Percentiles rank a stretch among this genome's conserved stretches.
phyloP scores from a whole-genome alignment of 2,113 vertebrate species.

The Thryonomys swinderianus region DNA sequence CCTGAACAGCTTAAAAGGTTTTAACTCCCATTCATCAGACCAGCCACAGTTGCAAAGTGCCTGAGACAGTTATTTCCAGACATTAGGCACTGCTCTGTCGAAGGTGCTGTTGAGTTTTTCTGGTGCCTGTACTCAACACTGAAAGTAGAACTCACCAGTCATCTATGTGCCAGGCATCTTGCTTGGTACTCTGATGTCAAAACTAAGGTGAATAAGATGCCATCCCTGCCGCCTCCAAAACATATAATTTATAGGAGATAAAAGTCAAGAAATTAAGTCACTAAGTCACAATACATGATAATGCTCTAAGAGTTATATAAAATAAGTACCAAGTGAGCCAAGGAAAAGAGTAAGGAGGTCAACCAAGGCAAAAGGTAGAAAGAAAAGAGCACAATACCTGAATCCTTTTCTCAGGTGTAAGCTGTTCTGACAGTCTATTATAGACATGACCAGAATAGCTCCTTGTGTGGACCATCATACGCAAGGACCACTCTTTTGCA shows the following conservation, averaged over 20 bases:
- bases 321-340: background rate
- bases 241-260: background rate
- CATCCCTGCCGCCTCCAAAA: background rate
- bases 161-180: background rate
- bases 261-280: constrained; percentile 5
- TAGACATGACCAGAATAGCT: background rate
- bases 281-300: background rate
- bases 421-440: background rate
- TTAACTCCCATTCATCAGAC: background rate
- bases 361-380: background rate
- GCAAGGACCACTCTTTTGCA: background rate
- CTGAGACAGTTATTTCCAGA: background rate
- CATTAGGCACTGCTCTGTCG: background rate
- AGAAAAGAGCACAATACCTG: background rate
- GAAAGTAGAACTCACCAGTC: background rate
- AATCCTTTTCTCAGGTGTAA: background rate
- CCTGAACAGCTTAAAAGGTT: background rate
- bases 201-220: background rate
- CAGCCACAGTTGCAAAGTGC: background rate
- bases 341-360: background rate
- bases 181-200: constrained; percentile 2
- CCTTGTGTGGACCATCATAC: background rate
- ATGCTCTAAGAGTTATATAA: background rate
- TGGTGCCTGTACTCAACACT: background rate
- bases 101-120: background rate